Evolutionary conservation across 2,797 vertebrate genomes (phyloP).

Genomic region (Melanotaenia maccullochi): DNA sequence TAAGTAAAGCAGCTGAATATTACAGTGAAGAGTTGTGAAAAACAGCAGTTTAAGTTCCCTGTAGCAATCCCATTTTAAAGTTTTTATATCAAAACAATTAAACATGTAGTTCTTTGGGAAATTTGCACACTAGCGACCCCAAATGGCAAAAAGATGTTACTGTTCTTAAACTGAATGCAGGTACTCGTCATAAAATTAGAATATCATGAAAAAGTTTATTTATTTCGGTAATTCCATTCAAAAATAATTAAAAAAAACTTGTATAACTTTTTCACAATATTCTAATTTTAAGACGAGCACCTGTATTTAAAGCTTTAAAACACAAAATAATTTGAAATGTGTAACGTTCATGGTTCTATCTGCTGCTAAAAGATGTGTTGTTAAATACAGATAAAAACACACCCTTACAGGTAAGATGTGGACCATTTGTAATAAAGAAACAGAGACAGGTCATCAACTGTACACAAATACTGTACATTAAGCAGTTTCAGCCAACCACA

Average conservation of each 20-base stretch:
- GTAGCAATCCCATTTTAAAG: background rate
- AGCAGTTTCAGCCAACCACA: background rate
- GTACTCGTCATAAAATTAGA: too few relatives aligned
- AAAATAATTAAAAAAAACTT: too few relatives aligned
- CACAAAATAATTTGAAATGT: background rate
- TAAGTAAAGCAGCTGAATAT: background rate
- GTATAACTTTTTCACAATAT: too few relatives aligned
- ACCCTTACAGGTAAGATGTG: background rate
- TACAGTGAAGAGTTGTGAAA: background rate
- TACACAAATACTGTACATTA: background rate
- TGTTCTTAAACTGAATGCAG: background rate
- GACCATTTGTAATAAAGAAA: background rate
- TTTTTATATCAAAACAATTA: conserved; percentile 6
- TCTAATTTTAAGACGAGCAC: too few relatives aligned
- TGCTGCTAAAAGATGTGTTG: background rate
- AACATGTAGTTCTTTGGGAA: background rate
- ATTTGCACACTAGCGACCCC: conserved; percentile 17
- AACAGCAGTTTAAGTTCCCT: background rate
- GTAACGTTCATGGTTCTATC: background rate
- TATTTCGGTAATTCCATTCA: too few relatives aligned
- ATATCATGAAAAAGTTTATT: too few relatives aligned
- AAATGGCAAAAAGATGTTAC: conserved; percentile 18
- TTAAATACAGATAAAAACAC: background rate
- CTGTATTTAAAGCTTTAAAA: background rate
- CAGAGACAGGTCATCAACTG: background rate